A percentile compares a stretch with the other conserved stretches of the same genome.
These are phyloP conservation scores for Belgica antarctica DNA, from an alignment of 2,888 invertebrate genomes.

Conservation along the genomic window DNA sequence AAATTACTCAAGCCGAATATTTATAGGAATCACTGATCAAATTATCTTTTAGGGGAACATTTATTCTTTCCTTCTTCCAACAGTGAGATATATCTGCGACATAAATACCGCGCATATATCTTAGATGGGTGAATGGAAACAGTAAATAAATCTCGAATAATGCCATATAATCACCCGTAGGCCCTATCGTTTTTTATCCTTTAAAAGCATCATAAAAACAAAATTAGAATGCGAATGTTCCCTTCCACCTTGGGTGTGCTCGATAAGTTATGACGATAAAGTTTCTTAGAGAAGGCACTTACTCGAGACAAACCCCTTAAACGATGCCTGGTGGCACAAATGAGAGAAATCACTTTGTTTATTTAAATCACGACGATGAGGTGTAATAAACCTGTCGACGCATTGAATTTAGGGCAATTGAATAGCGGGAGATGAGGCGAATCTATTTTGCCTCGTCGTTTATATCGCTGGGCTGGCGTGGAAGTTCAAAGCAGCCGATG, in stretches of 20 bases:
- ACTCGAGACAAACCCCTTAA: not conserved
- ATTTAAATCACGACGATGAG: slow-evolving; percentile 26
- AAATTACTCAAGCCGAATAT: slow-evolving; percentile 23
- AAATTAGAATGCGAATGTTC: slow-evolving; percentile 37
- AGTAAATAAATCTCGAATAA: slow-evolving; percentile 40
- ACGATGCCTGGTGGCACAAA: not conserved
- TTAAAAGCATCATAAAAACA: slow-evolving; percentile 40
- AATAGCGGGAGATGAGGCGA: not conserved
- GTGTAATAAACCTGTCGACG: slow-evolving; percentile 37
- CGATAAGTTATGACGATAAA: not conserved
- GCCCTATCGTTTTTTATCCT: slow-evolving; percentile 30
- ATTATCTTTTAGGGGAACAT: slow-evolving; percentile 37
- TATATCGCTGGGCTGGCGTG: not conserved
- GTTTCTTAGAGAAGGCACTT: not conserved
- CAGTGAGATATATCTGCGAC: slow-evolving; percentile 2
- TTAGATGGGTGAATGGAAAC: slow-evolving; percentile 2
- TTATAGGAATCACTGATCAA: slow-evolving; percentile 40
- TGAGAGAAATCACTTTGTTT: slow-evolving; percentile 19
- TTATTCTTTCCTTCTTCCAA: not conserved
- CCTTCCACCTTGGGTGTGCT: slow-evolving; percentile 18
- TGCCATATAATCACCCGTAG: slow-evolving; percentile 29
- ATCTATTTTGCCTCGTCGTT: slow-evolving; percentile 4
- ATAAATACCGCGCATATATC: not conserved
- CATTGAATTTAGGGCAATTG: slow-evolving; percentile 29
- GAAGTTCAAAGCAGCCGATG: slow-evolving; percentile 17